These are phyloP conservation scores for Diarsia dahlii DNA, from an alignment of 2,888 invertebrate genomes.

Conservation along the genomic window DNA sequence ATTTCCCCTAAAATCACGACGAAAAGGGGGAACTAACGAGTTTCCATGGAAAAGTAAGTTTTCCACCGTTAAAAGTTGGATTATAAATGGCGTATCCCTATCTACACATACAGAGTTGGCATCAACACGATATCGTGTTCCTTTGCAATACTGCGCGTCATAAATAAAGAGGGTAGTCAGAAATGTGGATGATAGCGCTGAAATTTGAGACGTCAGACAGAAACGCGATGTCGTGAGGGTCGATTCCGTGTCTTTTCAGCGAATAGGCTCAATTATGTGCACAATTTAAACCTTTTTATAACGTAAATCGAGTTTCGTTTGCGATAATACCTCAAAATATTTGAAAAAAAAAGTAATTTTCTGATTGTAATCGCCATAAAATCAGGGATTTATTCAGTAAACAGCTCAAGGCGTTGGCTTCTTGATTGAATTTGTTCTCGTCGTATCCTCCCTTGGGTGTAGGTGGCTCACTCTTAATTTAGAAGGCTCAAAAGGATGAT, in stretches of 20 bases:
- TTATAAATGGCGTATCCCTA: constrained; percentile 52
- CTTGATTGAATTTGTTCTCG: constrained; percentile 45
- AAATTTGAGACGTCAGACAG: constrained; percentile 50
- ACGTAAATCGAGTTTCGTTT: constrained; percentile 11
- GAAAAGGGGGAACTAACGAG: constrained; percentile 35
- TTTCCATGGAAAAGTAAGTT: constrained; percentile 45
- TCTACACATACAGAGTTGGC: constrained; percentile 43
- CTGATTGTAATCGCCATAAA: constrained; percentile 41
- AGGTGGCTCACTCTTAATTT: constrained; percentile 41
- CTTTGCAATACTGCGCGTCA: constrained; percentile 54
- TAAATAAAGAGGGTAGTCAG: constrained; percentile 57
- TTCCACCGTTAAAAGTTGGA: constrained; percentile 45
- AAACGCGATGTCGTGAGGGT: constrained; percentile 39
- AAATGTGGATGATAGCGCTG: constrained; percentile 51
- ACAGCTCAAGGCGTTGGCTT: constrained; percentile 33
- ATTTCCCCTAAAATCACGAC: constrained; percentile 23
- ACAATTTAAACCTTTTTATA: constrained; percentile 27
- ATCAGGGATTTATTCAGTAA: constrained; percentile 38
- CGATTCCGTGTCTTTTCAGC: constrained; percentile 24
- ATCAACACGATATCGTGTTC: constrained; percentile 57
- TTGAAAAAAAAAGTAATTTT: constrained; percentile 30
- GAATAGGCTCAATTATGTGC: constrained; percentile 14
- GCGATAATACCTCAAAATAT: constrained; percentile 14
- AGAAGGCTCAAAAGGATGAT: constrained; percentile 33
- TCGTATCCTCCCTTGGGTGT: constrained; percentile 14